A percentile compares a stretch with the other conserved stretches of the same genome.
Conservation (phyloP, 2,113 vertebrate genomes). For the Suricata suricatta region DNA sequence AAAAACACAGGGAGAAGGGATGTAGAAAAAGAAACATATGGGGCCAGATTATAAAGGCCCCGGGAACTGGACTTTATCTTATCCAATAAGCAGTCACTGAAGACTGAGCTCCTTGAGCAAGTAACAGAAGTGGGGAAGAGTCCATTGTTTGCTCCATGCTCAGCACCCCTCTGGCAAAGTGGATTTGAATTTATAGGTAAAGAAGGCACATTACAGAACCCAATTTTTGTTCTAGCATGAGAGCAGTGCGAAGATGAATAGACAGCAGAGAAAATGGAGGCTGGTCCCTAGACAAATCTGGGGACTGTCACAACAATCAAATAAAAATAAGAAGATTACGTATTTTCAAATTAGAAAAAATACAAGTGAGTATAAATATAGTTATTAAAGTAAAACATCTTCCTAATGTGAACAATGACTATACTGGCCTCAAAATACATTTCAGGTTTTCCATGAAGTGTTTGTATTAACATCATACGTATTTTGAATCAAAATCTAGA, state of each 20-base stretch:
- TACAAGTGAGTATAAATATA: background rate
- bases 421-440: background rate
- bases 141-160: background rate
- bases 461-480: background rate
- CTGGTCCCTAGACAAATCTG: background rate
- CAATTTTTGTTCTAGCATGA: background rate
- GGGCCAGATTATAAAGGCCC: background rate
- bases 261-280: background rate
- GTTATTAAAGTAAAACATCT: background rate
- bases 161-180: background rate
- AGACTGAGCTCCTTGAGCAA: background rate
- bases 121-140: background rate
- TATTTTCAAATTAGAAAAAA: conserved; percentile 23
- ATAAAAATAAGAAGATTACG: conserved; percentile 23
- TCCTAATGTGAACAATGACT: background rate
- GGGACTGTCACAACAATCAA: background rate
- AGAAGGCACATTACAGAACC: background rate
- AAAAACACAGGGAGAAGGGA: background rate
- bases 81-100: background rate
- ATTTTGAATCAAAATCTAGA: conserved; percentile 28
- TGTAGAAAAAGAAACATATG: background rate
- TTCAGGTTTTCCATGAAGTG: background rate
- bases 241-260: background rate
- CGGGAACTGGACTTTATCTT: background rate
- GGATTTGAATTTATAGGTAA: background rate